phyloP scores from a whole-genome alignment of 23 tunicate species.

The Botrylloides violaceus region DNA sequence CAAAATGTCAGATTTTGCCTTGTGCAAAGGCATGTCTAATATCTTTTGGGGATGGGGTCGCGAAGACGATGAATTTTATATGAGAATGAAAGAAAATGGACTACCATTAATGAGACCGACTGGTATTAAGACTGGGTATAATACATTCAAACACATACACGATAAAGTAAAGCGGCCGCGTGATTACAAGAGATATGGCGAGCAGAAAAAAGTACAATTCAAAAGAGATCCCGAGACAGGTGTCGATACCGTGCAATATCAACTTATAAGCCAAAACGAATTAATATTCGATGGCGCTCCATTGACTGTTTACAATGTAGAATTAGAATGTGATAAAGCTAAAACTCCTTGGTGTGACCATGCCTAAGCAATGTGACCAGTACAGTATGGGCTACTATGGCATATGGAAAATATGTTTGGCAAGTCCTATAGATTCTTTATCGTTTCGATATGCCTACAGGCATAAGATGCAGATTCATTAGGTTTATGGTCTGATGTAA shows the following conservation, averaged over 20 bases:
- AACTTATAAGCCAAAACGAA: constrained; percentile 5
- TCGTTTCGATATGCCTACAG: no score
- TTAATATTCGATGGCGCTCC: constrained; percentile 22
- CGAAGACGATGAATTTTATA: constrained; percentile 89
- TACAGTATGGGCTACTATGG: no score
- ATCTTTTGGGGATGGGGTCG: constrained; percentile 99
- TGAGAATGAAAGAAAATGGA: constrained; percentile 69
- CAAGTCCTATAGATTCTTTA: no score
- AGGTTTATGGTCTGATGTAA: no score
- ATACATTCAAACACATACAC: constrained; percentile 91
- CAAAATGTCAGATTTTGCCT: constrained; percentile 50
- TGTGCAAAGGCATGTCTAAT: constrained; percentile 95
- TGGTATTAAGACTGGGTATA: constrained; percentile 81
- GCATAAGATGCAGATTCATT: no score
- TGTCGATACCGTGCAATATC: constrained; percentile 25
- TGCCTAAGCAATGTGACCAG: not conserved
- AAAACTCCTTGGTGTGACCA: constrained; percentile 36
- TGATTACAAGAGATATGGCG: constrained; percentile 83
- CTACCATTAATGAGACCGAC: constrained; percentile 65
- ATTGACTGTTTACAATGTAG: constrained; percentile 15
- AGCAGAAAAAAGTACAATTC: constrained; percentile 67
- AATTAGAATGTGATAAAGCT: constrained; percentile 7
- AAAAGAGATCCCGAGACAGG: constrained; percentile 22
- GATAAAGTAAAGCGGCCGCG: constrained; percentile 75
- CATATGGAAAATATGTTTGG: no score